Percentiles rank a stretch among this genome's conserved stretches.
Conservation (phyloP, 2,113 vertebrate genomes). For the Microcebus lehilahytsara region DNA sequence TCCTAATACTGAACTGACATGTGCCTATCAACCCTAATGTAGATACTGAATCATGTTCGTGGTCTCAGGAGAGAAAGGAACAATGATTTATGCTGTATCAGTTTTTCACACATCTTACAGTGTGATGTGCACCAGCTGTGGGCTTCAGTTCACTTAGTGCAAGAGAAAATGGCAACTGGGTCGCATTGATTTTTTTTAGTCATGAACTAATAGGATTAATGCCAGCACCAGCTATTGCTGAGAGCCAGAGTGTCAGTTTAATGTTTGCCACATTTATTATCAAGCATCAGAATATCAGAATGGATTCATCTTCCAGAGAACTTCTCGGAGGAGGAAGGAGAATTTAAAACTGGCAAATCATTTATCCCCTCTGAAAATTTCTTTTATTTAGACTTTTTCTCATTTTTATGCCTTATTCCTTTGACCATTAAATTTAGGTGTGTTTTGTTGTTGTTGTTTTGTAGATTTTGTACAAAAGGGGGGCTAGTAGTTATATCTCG, state of each 20-base stretch:
- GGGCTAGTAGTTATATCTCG: background rate
- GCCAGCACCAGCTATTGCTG: slow-evolving; percentile 63
- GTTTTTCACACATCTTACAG: slow-evolving; percentile 63
- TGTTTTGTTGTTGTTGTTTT: background rate
- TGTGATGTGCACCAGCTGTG: slow-evolving; percentile 63
- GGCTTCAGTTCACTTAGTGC: slow-evolving; percentile 76
- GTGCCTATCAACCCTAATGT: background rate
- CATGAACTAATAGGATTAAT: slow-evolving; percentile 75
- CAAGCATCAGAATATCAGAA: slow-evolving; percentile 53
- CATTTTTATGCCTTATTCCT: background rate
- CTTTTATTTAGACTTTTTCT: background rate
- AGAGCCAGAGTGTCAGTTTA: slow-evolving; percentile 74
- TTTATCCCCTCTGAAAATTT: background rate
- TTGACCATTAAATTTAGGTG: background rate
- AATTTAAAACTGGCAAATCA: background rate
- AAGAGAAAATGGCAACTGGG: slow-evolving; percentile 73
- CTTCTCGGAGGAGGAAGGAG: background rate
- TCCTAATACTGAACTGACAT: slow-evolving; percentile 58
- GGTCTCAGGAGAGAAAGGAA: slow-evolving; percentile 63
- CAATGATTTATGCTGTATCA: slow-evolving; percentile 45
- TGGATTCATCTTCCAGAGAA: background rate
- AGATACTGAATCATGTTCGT: background rate
- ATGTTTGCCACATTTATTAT: slow-evolving; percentile 61
- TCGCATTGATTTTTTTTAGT: slow-evolving; percentile 42
- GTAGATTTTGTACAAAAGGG: background rate